Base-by-base conservation (phyloP, 2,888 invertebrate species). In the Dicycla oo region DNA sequence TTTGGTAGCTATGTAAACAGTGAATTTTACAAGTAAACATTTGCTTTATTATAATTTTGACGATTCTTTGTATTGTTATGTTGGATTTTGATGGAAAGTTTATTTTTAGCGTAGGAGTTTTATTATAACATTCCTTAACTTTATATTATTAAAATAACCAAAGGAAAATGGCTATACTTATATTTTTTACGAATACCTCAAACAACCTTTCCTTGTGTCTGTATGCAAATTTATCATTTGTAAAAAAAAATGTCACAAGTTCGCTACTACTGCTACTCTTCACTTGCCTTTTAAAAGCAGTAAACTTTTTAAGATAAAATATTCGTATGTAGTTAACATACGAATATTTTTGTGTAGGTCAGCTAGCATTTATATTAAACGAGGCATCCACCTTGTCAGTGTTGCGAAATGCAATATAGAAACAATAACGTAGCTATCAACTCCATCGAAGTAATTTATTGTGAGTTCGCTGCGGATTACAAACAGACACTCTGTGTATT, bases 381-480 rank as follows among this genome's bases (percentile, higher is more conserved):
- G 60, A 51, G n/a, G 69, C 78, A 79, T 20, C n/a, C 54, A 76
- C 23, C 51, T 75, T 38, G 26, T 60, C 54, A 11, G 15, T 63
- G 20, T 45, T 60, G 20, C 56, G 20, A 64, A 69, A 80, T 79
- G 67, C 69, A 70, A 76, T 81, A 67, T 20, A 70, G 10, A 76
- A 45, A 70, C 69, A 76, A 64, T 64, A 67, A 56, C 51, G 53
- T n/a, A 40, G 51, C 58, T 57, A 60, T 69, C 54, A 57, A 47
- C 34, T 75, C 43, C 30, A 61, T 57, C 49, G 54, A 67, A 57
- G 30, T n/a, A 53, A 57, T 65, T 65, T 43, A 57, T 57, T 2
- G 57, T 38, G 53, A 53, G 13, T 43, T 30, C 1, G 13, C 23
- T 43, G 26, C 18, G 15, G 18, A 60, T 73, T 57, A 43, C 20